phyloP scores from a whole-genome alignment of 2,797 vertebrate genomes.

The Channa striata region DNA sequence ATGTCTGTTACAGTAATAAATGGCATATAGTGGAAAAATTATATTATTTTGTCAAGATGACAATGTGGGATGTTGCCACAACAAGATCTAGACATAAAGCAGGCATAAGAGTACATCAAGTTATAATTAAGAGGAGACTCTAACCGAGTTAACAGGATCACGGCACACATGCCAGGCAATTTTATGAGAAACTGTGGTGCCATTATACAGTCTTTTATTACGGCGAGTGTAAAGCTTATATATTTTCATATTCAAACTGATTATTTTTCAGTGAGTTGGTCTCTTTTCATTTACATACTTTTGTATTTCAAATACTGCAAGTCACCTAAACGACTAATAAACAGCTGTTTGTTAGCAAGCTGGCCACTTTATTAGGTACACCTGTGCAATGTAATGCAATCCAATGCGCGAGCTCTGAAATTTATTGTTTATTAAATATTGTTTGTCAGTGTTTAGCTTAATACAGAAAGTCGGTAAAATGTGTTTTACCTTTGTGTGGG shows the following conservation, averaged over 20 bases:
- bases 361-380: no score
- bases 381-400: no score
- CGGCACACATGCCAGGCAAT: slow-evolving; percentile 16
- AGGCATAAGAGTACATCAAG: slow-evolving; percentile 57
- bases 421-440: no score
- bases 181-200: slow-evolving; percentile 1
- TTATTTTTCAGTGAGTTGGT: slow-evolving; percentile 31
- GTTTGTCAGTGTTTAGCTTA: no score
- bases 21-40: slow-evolving; percentile 76
- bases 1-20: slow-evolving; percentile 81
- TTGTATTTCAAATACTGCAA: slow-evolving; percentile 31
- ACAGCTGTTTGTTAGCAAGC: slow-evolving; percentile 44
- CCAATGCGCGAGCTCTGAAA: no score
- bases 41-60: slow-evolving; percentile 80
- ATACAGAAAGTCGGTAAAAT: no score
- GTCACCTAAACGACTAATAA: slow-evolving; percentile 29
- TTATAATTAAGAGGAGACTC: slow-evolving; percentile 57
- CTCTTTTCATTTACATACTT: slow-evolving; percentile 29
- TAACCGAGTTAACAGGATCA: slow-evolving; percentile 42
- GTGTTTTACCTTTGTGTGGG: no score
- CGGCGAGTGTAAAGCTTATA: slow-evolving; percentile 16
- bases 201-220: slow-evolving; percentile 23
- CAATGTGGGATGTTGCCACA: slow-evolving; percentile 70
- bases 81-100: slow-evolving; percentile 70
- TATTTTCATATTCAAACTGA: slow-evolving; percentile 14